phyloP scores from a whole-genome alignment of 2,113 vertebrate species.

The Brachypteracias leptosomus region DNA sequence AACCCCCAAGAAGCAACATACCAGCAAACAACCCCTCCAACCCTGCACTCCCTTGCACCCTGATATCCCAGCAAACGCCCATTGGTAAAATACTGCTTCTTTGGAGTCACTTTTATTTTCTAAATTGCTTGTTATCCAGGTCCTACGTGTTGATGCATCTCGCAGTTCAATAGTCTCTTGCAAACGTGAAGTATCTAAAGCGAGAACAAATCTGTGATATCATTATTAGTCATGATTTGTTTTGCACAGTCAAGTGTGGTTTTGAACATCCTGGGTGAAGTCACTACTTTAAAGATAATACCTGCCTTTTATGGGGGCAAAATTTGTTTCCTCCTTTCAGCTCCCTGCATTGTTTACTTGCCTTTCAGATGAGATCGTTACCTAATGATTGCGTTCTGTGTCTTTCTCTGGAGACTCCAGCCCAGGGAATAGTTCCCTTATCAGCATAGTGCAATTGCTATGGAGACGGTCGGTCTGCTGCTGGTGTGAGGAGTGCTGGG shows the following conservation, averaged over 20 bases:
- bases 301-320: neutral
- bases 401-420: constrained; percentile 44
- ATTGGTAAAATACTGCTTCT: neutral
- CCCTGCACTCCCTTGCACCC: neutral
- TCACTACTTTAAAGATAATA: neutral
- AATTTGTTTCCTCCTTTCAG: neutral
- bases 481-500: constrained; percentile 8
- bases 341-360: neutral
- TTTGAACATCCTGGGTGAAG: neutral
- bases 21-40: rapidly evolving
- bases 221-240: neutral
- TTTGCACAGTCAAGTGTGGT: neutral
- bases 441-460: constrained; percentile 61
- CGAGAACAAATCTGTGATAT: neutral
- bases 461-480: constrained; percentile 61
- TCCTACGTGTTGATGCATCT: neutral
- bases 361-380: constrained; percentile 18
- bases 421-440: constrained; percentile 46
- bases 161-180: neutral
- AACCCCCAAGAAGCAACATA: neutral
- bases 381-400: neutral
- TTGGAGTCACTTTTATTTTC: neutral
- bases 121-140: neutral
- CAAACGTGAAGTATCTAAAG: neutral
- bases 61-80: neutral